These are phyloP conservation scores for Sebastes schlegelii DNA, from an alignment of 2,113 vertebrate genomes.

Conservation along the genomic window DNA sequence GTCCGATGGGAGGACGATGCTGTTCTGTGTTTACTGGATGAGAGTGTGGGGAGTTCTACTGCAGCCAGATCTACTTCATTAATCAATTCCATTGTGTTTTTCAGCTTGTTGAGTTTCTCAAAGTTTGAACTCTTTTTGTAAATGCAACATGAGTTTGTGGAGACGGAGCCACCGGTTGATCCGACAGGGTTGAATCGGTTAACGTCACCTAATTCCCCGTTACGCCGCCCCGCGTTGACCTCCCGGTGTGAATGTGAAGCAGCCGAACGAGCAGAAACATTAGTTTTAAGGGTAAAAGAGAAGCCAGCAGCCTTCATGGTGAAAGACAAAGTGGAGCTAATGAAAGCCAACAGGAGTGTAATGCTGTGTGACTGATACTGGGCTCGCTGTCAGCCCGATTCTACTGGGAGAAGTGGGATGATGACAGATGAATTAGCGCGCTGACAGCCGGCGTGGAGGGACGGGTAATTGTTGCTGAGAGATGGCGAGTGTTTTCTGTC, in stretches of 20 bases:
- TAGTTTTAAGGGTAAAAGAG: slow-evolving; percentile 44
- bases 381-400: slow-evolving; percentile 66
- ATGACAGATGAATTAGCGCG: slow-evolving; percentile 78
- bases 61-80: no score
- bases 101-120: neutral
- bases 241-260: slow-evolving; percentile 13
- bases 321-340: slow-evolving; percentile 65
- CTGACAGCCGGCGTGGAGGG: slow-evolving; percentile 64
- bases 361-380: slow-evolving; percentile 75
- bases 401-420: slow-evolving; percentile 72
- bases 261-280: slow-evolving; percentile 39
- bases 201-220: slow-evolving; percentile 14
- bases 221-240: neutral
- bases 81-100: neutral
- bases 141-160: neutral
- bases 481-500: slow-evolving; percentile 68
- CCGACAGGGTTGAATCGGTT: slow-evolving; percentile 1
- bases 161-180: slow-evolving; percentile 17
- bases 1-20: no score
- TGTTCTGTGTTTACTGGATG: no score
- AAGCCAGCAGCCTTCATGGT: slow-evolving; percentile 41
- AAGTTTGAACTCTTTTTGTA: neutral
- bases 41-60: no score
- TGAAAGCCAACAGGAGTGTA: slow-evolving; percentile 67
- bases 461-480: slow-evolving; percentile 75